These are phyloP conservation scores for Troides aeacus DNA, from an alignment of 2,888 invertebrate species.

Conservation along the genomic window DNA sequence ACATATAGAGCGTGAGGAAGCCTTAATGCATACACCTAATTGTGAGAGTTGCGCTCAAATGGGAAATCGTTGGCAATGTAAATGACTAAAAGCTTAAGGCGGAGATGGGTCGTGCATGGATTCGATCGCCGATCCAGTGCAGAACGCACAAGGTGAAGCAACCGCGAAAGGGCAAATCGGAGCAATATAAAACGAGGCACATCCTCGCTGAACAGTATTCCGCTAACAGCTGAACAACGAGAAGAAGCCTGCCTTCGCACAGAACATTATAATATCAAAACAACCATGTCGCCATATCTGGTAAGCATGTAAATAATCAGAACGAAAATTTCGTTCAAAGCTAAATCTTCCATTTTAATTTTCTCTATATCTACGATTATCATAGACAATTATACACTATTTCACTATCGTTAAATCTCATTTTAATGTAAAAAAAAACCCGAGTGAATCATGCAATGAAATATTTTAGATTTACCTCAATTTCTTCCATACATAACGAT, in stretches of 20 bases:
- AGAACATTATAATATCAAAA: constrained; percentile 39
- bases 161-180: constrained; percentile 76
- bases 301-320: constrained; percentile 49
- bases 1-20: neutral
- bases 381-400: too few relatives aligned
- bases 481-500: too few relatives aligned
- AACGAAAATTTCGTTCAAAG: neutral
- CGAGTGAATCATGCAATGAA: too few relatives aligned
- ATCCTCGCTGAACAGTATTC: constrained; percentile 70
- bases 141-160: constrained; percentile 76
- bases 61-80: constrained; percentile 38
- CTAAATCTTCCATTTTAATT: neutral
- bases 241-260: constrained; percentile 49
- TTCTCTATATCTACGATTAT: neutral
- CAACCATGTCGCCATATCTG: constrained; percentile 54
- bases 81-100: constrained; percentile 48
- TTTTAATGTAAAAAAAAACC: neutral
- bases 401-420: neutral
- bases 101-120: constrained; percentile 50
- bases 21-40: neutral
- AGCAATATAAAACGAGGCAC: constrained; percentile 76
- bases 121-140: constrained; percentile 53
- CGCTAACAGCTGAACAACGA: constrained; percentile 60
- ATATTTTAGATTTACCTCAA: too few relatives aligned
- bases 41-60: constrained; percentile 10